Evolutionary conservation across 2,888 invertebrate species (phyloP).

Genomic region (Spisula solida): DNA sequence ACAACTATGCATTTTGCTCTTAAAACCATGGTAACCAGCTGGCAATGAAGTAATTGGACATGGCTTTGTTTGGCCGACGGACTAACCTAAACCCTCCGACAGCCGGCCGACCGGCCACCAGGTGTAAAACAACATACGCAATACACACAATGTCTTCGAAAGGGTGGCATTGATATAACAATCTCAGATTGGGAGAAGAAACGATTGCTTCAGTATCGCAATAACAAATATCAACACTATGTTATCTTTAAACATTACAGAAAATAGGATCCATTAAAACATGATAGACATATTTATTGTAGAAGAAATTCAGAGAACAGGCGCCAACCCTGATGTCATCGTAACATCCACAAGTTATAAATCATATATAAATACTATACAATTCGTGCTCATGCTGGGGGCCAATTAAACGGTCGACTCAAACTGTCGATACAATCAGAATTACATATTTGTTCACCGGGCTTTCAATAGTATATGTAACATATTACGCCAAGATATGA

Average conservation of each 20-base stretch:
- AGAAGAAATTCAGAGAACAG: not conserved
- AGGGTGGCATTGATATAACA: not conserved
- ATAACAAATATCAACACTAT: not conserved
- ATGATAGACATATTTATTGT: constrained; percentile 2
- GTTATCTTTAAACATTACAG: not conserved
- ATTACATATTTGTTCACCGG: not conserved
- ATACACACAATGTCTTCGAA: no score
- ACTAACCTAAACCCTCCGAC: no score
- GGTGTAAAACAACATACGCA: no score
- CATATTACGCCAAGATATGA: not conserved
- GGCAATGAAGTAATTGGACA: no score
- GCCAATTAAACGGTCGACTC: not conserved
- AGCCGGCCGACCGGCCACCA: no score
- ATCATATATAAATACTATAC: not conserved
- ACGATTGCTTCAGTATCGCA: not conserved
- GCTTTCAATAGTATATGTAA: not conserved
- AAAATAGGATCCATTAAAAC: constrained; percentile 1
- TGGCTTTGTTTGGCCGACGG: no score
- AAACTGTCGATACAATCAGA: not conserved
- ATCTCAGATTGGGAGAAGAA: not conserved
- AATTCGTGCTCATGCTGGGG: not conserved
- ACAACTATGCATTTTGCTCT: no score
- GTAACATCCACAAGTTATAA: constrained; percentile 1
- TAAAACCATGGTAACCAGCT: no score
- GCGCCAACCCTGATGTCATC: not conserved